Percentiles rank a stretch among this genome's conserved stretches.
phyloP scores from a whole-genome alignment of 2,113 vertebrate genomes.

The Elgaria multicarinata region DNA sequence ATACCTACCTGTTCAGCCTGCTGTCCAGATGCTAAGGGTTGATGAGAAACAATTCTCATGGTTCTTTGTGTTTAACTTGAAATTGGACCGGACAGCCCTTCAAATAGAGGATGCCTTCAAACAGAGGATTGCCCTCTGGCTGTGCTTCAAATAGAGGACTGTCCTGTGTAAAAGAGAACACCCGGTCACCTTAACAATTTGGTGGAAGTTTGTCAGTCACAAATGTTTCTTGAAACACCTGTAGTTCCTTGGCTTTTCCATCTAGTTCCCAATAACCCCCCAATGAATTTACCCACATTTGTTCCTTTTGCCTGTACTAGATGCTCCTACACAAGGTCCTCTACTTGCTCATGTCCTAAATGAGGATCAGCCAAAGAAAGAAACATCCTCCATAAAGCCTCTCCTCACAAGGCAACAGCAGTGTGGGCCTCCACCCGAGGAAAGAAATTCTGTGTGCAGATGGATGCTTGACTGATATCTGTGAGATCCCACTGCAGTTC shows the following conservation, averaged over 20 bases:
- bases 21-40: too few species aligned
- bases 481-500: conserved; percentile 6
- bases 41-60: too few species aligned
- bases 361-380: neutral
- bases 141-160: too few species aligned
- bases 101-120: too few species aligned
- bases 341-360: neutral
- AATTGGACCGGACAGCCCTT: too few species aligned
- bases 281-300: neutral
- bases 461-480: neutral
- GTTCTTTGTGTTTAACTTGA: too few species aligned
- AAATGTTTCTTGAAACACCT: neutral
- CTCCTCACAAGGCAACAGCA: neutral
- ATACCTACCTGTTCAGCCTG: too few species aligned
- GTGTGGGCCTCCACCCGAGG: neutral
- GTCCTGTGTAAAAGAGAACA: too few species aligned
- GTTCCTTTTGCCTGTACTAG: neutral
- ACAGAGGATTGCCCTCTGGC: too few species aligned
- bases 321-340: too few species aligned
- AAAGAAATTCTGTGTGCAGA: neutral
- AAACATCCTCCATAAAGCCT: neutral
- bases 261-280: neutral
- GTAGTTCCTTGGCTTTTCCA: neutral
- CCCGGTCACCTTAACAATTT: neutral
- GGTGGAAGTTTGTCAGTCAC: neutral